Evolutionary conservation across 2,888 invertebrate genomes (phyloP).

Genomic region (Pyrochroa serraticornis): DNA sequence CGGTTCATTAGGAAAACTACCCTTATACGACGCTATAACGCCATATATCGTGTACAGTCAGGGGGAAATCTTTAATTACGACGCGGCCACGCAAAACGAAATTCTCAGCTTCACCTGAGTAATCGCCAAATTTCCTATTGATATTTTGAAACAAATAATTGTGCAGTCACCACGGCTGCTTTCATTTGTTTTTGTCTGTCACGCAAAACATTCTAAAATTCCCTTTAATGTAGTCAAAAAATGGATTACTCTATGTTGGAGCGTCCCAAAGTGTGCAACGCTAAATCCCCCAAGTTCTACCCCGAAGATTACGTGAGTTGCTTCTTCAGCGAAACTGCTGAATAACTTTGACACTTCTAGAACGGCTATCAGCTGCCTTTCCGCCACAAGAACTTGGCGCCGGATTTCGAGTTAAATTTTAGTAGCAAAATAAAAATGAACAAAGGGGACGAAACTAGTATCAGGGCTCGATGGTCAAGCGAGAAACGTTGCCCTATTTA

Average conservation of each 20-base stretch:
- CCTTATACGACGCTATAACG: slow-evolving; percentile 6
- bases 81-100: no score
- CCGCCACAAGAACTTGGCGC: slow-evolving; percentile 22
- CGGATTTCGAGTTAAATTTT: slow-evolving; percentile 10
- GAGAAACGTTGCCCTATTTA: slow-evolving; percentile 39
- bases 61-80: slow-evolving; percentile 8
- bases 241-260: slow-evolving; percentile 25
- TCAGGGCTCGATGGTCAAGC: slow-evolving; percentile 3
- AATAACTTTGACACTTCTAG: slow-evolving; percentile 1
- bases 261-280: slow-evolving; percentile 18
- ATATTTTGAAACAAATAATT: not conserved
- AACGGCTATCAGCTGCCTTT: slow-evolving; percentile 14
- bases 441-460: slow-evolving; percentile 5
- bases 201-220: slow-evolving; percentile 25
- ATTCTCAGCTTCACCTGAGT: no score
- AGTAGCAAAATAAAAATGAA: not conserved
- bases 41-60: slow-evolving; percentile 13
- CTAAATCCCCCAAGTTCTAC: slow-evolving; percentile 27
- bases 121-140: no score
- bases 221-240: slow-evolving; percentile 6
- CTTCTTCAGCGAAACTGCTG: not conserved
- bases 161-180: not conserved
- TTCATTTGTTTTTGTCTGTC: slow-evolving; percentile 5
- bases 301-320: slow-evolving; percentile 37
- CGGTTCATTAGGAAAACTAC: slow-evolving; percentile 19